These are phyloP conservation scores for Rhizoglyphus robini DNA, from an alignment of 1,140 invertebrate species.

Conservation along the genomic window DNA sequence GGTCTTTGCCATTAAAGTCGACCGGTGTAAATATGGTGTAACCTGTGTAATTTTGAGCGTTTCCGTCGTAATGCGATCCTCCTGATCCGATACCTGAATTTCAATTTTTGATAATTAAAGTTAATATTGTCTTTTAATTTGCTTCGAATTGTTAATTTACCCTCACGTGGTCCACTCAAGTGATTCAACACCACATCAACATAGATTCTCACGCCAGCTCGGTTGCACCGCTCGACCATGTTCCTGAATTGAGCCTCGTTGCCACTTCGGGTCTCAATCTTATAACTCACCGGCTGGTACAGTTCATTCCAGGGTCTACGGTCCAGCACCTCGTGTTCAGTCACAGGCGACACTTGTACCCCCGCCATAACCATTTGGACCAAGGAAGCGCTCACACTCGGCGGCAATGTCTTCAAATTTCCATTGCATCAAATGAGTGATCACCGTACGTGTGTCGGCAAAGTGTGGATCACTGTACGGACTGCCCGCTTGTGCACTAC, in stretches of 20 bases:
- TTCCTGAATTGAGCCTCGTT: slow-evolving; percentile 49
- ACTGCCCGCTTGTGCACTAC: too few species aligned
- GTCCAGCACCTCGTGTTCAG: slow-evolving; percentile 4
- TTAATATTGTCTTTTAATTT: neutral
- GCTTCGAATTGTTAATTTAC: too few species aligned
- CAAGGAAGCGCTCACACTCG: too few species aligned
- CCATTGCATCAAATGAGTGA: too few species aligned
- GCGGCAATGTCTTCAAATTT: too few species aligned
- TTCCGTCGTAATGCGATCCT: slow-evolving; percentile 39
- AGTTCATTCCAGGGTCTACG: slow-evolving; percentile 56
- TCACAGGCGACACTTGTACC: slow-evolving; percentile 52
- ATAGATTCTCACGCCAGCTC: slow-evolving; percentile 59
- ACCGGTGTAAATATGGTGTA: slow-evolving; percentile 38
- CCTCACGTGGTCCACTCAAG: slow-evolving; percentile 51
- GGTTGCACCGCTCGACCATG: slow-evolving; percentile 57
- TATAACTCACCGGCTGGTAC: too few species aligned
- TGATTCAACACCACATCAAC: slow-evolving; percentile 75
- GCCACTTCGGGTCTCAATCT: slow-evolving; percentile 61
- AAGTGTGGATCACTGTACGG: slow-evolving; percentile 23
- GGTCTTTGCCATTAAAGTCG: slow-evolving; percentile 31
- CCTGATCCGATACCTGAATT: slow-evolving; percentile 43
- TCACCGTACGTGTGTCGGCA: slow-evolving; percentile 30
- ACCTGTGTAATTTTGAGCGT: slow-evolving; percentile 33
- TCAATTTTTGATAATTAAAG: slow-evolving; percentile 8
- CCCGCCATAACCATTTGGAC: slow-evolving; percentile 57